Base-by-base conservation (phyloP, 2,888 invertebrate genomes). In the Drosophila meridionalis region DNA sequence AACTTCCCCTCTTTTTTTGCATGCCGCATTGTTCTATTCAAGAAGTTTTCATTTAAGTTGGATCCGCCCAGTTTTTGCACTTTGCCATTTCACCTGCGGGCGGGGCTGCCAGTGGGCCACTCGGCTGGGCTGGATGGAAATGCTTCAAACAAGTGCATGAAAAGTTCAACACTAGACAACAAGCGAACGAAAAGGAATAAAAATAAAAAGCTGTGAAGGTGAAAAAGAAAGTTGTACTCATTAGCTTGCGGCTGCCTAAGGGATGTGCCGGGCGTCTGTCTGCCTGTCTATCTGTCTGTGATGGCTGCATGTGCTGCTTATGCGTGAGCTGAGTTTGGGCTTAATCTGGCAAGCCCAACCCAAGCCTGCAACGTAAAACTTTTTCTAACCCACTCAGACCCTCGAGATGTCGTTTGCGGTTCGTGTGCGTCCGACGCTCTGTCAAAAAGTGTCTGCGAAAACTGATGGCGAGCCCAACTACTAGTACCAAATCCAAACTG, bases 231-330 rank as follows among this genome's bases (percentile, higher is more conserved):
- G 74, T 74, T 87, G 67, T 73, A 77, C 88, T 85, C 86, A 85
- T 85, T 87, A 87, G 85, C 84, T 85, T 85, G 79, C 81, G 73
- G 72, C 76, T 67, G 78, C 50, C 63, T 69, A 50, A 52, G 47
- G 62, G 40, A 64, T 60, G 20, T 20, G 20, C 20, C 1, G 20
- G 20, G 20, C 20, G 20, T 20, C 20, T 20, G 20, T 20, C 20
- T 20, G 20, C 1, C 20, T 20, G 20, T 20, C 20, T 20, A 1
- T 20, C 20, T 20, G 55, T 34, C 36, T 55, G 60, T 69, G 52
- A 64, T 55, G 50, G 47, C 50, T 69, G 67, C 48, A 55, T 67
- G 61, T 53, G 70, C 80, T 67, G 78, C 78, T 82, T 82, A 69
- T 80, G 87, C 73, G 80, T 82, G 73, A 79, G 67, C 63, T 79